Conservation (phyloP, 2,888 invertebrate genomes). For the Xestobium rufovillosum region DNA sequence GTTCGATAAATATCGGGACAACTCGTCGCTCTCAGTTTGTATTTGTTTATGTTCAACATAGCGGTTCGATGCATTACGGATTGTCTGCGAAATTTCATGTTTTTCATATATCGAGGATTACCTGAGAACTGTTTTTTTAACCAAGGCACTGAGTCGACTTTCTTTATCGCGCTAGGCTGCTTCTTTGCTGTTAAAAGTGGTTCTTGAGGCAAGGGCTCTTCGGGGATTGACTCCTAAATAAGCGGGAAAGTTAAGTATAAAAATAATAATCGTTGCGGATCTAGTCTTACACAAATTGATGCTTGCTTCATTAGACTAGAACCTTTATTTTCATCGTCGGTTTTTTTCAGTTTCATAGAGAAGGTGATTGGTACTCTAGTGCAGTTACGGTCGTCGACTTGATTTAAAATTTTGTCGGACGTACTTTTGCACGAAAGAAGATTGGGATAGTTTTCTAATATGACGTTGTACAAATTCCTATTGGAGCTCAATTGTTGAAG, state of each 20-base stretch:
- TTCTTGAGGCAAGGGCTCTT: not conserved
- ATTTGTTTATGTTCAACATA: conserved; percentile 73
- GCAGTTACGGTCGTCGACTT: conserved; percentile 38
- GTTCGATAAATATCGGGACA: conserved; percentile 87
- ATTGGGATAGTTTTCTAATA: conserved; percentile 66
- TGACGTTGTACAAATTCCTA: conserved; percentile 59
- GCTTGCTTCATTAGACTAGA: not conserved
- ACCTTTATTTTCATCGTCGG: conserved; percentile 4
- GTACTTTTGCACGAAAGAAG: conserved; percentile 55
- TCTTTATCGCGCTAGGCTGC: conserved; percentile 24
- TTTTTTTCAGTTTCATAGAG: conserved; percentile 55
- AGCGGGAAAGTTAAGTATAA: no score
- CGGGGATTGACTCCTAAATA: conserved; percentile 1
- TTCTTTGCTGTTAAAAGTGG: not conserved
- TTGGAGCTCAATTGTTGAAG: conserved; percentile 57
- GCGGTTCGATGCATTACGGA: conserved; percentile 82
- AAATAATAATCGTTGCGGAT: conserved; percentile 15
- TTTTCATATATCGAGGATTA: conserved; percentile 54
- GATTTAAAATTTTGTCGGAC: conserved; percentile 54
- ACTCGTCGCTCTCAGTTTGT: conserved; percentile 75
- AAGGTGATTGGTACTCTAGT: conserved; percentile 50
- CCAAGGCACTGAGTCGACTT: conserved; percentile 45
- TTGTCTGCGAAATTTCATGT: conserved; percentile 66
- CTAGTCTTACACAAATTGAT: conserved; percentile 12
- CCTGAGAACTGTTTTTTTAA: conserved; percentile 50